Evolutionary conservation across 1,140 invertebrate species (phyloP).

Genomic region (Paralvinella palmiformis): DNA sequence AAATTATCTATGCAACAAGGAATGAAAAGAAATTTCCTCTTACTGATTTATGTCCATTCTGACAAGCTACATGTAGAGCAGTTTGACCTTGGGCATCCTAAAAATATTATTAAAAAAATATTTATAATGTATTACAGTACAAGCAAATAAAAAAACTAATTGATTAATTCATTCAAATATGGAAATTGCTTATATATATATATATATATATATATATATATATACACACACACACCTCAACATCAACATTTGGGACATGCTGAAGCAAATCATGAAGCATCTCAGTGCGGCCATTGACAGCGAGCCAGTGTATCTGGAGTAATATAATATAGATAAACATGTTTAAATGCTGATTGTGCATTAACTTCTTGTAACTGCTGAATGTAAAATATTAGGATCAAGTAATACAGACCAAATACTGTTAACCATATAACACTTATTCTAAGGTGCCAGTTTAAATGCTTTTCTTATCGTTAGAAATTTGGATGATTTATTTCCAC

Average conservation of each 20-base stretch:
- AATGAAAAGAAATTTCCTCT: conserved; percentile 18
- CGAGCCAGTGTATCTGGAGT: conserved; percentile 41
- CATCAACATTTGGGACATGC: conserved; percentile 36
- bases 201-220: neutral
- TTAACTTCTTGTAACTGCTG: too few species aligned
- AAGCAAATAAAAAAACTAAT: neutral
- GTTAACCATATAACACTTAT: too few species aligned
- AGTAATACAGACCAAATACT: too few species aligned
- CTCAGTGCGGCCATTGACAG: conserved; percentile 40
- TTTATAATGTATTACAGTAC: neutral
- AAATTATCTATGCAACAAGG: neutral
- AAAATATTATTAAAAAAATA: conserved; percentile 12
- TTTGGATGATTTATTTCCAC: too few species aligned
- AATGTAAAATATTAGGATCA: too few species aligned
- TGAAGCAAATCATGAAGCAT: conserved; percentile 34
- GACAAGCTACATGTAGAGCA: conserved; percentile 40
- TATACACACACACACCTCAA: conserved; percentile 30
- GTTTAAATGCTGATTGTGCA: too few species aligned
- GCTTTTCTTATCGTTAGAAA: too few species aligned
- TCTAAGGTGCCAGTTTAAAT: too few species aligned
- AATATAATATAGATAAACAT: neutral
- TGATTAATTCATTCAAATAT: too few species aligned
- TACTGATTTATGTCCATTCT: conserved; percentile 42
- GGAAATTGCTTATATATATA: neutral
- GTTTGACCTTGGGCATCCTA: conserved; percentile 46